A percentile compares a stretch with the other conserved stretches of the same genome.
Evolutionary conservation across 2,113 vertebrate species (phyloP).

Genomic region (Nerophis ophidion): DNA sequence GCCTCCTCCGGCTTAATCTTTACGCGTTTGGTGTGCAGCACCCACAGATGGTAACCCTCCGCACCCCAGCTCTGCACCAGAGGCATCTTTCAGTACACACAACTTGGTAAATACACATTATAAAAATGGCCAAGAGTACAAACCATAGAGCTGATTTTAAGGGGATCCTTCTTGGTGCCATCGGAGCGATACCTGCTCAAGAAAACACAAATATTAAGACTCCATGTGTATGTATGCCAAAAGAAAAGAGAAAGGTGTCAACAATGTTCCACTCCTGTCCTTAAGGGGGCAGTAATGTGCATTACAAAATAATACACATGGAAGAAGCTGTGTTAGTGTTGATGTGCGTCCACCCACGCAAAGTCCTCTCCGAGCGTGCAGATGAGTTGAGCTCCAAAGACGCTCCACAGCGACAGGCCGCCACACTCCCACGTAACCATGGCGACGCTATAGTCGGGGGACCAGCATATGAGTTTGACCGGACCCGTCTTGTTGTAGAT

Average conservation of each 20-base stretch:
- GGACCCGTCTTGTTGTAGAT: conserved; percentile 96
- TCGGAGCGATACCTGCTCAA: conserved; percentile 84
- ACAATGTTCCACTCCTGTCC: too few relatives aligned
- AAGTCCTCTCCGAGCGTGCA: conserved; percentile 97
- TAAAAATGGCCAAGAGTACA: conserved; percentile 27
- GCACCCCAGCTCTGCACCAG: conserved; percentile 89
- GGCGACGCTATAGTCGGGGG: conserved; percentile 91
- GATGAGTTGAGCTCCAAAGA: conserved; percentile 96
- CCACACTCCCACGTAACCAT: conserved; percentile 96
- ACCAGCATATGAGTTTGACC: conserved; percentile 91
- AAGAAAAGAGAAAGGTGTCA: not conserved
- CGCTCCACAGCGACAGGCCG: conserved; percentile 94
- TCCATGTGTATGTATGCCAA: not conserved
- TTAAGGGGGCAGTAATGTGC: too few relatives aligned
- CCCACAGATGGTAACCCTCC: conserved; percentile 96
- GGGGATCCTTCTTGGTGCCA: conserved; percentile 92
- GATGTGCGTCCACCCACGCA: conserved; percentile 76
- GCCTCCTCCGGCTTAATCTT: conserved; percentile 46
- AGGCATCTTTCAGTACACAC: not conserved
- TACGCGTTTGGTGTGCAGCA: conserved; percentile 74
- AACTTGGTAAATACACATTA: not conserved
- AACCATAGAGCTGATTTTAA: conserved; percentile 97
- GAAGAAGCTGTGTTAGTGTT: not conserved
- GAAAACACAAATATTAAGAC: not conserved
- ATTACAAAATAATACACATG: not conserved